Percentiles rank a stretch among this genome's conserved stretches.
Conservation (phyloP, 2,797 vertebrate species). For the Apogon hyalosoma region DNA sequence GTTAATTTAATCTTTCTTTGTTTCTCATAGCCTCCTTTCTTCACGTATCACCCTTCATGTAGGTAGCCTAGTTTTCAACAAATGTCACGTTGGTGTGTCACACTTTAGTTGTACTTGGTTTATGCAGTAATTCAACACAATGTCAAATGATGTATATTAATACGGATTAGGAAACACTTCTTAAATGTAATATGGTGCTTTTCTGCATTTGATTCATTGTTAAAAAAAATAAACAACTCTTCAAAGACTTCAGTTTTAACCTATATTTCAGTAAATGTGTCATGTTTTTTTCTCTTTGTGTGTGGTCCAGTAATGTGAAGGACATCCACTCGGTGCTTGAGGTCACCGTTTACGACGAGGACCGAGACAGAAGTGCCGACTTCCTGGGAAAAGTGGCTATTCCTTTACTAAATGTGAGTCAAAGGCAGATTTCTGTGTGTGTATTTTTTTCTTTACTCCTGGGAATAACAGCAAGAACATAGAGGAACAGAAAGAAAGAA, state of each 20-base stretch:
- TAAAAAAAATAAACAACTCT: background rate
- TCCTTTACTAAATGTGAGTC: conserved; percentile 95
- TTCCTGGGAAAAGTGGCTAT: conserved; percentile 98
- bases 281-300: conserved; percentile 46
- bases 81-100: conserved; percentile 61
- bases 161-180: conserved; percentile 32
- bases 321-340: conserved; percentile 98
- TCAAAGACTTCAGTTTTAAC: conserved; percentile 22
- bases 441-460: conserved; percentile 51
- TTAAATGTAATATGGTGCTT: conserved; percentile 14
- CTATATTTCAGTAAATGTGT: conserved; percentile 11
- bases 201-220: conserved; percentile 18
- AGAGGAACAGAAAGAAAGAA: conserved; percentile 64
- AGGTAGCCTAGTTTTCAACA: conserved; percentile 76
- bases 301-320: conserved; percentile 92
- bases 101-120: conserved; percentile 57
- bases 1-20: conserved; percentile 72
- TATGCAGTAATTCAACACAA: conserved; percentile 38
- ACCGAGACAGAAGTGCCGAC: conserved; percentile 95
- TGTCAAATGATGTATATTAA: conserved; percentile 41
- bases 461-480: conserved; percentile 63
- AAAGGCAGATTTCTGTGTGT: conserved; percentile 61
- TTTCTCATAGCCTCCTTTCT: conserved; percentile 77
- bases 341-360: conserved; percentile 97
- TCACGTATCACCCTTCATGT: conserved; percentile 64